Evolutionary conservation across 2,113 vertebrate genomes (phyloP).

Genomic region (Cinclus cinclus): DNA sequence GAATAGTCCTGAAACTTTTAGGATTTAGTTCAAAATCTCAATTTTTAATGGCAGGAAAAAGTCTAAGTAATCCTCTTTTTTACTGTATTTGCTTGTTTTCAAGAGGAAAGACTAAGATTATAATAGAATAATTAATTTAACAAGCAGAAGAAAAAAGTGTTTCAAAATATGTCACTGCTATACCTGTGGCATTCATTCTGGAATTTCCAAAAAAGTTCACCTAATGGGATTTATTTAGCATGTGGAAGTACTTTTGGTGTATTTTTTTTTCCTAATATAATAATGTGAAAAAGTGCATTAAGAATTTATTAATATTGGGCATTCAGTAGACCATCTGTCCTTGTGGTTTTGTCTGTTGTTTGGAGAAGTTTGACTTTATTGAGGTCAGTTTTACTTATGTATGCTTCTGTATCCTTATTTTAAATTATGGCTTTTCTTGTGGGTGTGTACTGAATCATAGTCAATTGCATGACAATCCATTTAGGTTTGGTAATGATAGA

Average conservation of each 20-base stretch:
- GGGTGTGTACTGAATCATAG: neutral
- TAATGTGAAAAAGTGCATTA: neutral
- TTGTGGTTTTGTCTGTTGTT: conserved; percentile 3
- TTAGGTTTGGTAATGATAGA: neutral
- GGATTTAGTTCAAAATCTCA: neutral
- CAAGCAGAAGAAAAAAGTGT: neutral
- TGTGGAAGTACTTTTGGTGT: neutral
- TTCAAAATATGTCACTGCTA: neutral
- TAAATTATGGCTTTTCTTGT: conserved; percentile 8
- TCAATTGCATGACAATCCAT: neutral
- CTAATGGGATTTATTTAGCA: neutral
- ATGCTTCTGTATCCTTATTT: neutral
- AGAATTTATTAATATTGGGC: neutral
- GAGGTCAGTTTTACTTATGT: neutral
- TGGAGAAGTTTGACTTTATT: neutral
- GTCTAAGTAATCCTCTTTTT: neutral
- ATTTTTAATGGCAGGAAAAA: neutral
- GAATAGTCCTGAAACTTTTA: neutral
- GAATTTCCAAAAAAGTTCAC: neutral
- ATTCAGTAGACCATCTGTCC: neutral
- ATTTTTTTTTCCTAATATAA: neutral
- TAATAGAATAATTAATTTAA: neutral
- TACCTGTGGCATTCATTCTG: neutral
- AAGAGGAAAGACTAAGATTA: neutral
- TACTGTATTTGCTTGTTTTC: neutral